Percentiles rank a stretch among this genome's conserved stretches.
Conservation (phyloP, 2,888 invertebrate genomes). For the Tolmerus cingulatus region DNA sequence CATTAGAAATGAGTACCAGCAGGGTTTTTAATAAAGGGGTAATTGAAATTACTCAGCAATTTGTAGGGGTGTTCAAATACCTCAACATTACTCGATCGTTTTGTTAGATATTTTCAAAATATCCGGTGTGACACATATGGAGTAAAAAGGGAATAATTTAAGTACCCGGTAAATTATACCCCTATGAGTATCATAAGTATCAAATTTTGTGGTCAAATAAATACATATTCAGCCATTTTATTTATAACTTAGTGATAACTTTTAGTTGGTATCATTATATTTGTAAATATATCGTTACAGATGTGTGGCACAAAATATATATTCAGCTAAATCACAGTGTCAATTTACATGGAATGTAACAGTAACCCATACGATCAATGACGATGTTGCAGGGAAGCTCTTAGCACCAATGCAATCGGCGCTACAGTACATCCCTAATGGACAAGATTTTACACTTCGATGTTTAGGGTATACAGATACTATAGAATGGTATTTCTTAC, state of each 20-base stretch:
- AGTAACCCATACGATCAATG: constrained; percentile 46
- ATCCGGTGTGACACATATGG: too few relatives aligned
- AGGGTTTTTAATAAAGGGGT: too few relatives aligned
- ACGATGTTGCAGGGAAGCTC: constrained; percentile 49
- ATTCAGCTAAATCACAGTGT: constrained; percentile 60
- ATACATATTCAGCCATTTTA: background rate
- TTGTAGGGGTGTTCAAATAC: too few relatives aligned
- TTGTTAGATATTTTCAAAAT: too few relatives aligned
- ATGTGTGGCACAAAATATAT: constrained; percentile 66
- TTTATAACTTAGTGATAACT: background rate
- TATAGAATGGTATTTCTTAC: constrained; percentile 59
- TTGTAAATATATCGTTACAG: constrained; percentile 53
- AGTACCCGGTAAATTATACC: too few relatives aligned
- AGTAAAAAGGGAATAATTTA: too few relatives aligned
- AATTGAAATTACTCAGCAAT: too few relatives aligned
- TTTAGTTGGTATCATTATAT: background rate
- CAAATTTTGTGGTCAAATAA: too few relatives aligned
- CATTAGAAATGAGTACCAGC: too few relatives aligned
- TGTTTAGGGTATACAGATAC: constrained; percentile 55
- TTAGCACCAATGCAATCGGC: constrained; percentile 59
- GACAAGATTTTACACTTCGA: constrained; percentile 55
- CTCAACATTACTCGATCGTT: too few relatives aligned
- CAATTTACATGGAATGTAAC: constrained; percentile 56
- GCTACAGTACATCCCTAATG: constrained; percentile 56
- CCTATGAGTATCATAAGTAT: too few relatives aligned